phyloP scores from a whole-genome alignment of 2,113 vertebrate genomes.

The Platysternon megacephalum region DNA sequence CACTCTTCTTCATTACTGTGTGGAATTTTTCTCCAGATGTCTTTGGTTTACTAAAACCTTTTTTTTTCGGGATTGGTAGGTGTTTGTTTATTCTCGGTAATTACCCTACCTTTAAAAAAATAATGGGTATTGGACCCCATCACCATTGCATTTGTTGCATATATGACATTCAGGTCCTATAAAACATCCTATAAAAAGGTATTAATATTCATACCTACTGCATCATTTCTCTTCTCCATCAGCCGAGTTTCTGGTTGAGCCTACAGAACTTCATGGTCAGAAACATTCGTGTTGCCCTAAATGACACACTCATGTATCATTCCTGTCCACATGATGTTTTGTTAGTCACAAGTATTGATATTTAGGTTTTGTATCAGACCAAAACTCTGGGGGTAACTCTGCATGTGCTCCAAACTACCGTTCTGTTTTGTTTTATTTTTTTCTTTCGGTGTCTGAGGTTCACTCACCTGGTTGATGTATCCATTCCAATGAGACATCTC shows the following conservation, averaged over 20 bases:
- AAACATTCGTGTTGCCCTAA: background rate
- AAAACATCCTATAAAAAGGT: background rate
- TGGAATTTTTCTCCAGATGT: background rate
- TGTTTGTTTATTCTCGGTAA: background rate
- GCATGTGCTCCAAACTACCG: background rate
- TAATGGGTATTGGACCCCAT: background rate
- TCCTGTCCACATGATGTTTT: background rate
- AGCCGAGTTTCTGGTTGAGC: background rate
- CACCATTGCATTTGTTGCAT: accelerated
- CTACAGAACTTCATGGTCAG: background rate
- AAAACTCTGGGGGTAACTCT: background rate
- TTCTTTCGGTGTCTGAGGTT: background rate
- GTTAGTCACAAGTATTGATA: background rate
- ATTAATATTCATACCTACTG: background rate
- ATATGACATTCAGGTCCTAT: background rate
- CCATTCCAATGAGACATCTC: background rate
- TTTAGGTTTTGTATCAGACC: background rate
- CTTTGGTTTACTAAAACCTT: background rate
- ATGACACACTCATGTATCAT: background rate
- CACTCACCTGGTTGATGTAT: background rate
- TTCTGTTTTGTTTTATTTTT: background rate
- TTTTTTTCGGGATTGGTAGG: background rate
- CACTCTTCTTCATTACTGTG: background rate
- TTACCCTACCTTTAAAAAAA: background rate
- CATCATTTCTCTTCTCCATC: background rate